Evolutionary conservation across 1,140 invertebrate species (phyloP).

Genomic region (Ptiloglossa arizonensis): DNA sequence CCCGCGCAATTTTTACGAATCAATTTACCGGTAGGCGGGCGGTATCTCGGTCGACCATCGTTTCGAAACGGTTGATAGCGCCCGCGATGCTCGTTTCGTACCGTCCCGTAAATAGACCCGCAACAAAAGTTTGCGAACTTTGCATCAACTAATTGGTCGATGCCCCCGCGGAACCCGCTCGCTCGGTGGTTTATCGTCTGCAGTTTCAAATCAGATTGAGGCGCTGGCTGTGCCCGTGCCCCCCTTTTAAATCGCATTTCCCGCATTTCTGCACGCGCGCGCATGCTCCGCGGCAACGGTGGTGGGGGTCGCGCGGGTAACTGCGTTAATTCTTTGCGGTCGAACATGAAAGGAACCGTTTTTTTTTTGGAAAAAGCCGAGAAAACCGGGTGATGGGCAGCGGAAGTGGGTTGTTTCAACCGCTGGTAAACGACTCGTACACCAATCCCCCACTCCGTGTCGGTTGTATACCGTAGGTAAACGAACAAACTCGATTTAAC

Average conservation of each 20-base stretch:
- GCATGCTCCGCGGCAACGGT: no score
- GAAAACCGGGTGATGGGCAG: no score
- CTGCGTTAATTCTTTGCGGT: background rate
- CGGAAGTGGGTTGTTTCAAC: no score
- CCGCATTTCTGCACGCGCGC: background rate
- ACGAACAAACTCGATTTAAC: background rate
- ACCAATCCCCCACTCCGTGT: background rate
- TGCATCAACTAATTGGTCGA: slow-evolving; percentile 35
- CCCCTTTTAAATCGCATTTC: slow-evolving; percentile 23
- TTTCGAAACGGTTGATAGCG: no score
- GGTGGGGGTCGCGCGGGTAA: no score
- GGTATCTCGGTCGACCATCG: no score
- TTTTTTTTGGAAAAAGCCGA: background rate
- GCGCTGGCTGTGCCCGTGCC: no score
- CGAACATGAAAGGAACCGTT: background rate
- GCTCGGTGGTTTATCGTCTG: background rate
- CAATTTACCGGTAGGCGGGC: no score
- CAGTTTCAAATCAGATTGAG: background rate
- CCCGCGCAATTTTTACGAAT: no score
- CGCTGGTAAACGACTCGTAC: background rate
- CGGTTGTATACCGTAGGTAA: background rate
- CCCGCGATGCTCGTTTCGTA: no score
- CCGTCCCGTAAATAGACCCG: no score
- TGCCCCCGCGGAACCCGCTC: slow-evolving; percentile 24
- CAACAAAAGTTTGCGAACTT: slow-evolving; percentile 15